Evolutionary conservation across 1,140 invertebrate species (phyloP).

Genomic region (fruit fly (Drosophila melanogaster)): Release_6_plus_ISO1_MT NT_033777.3:24274501-24275000

Average conservation of each 20-base stretch:
- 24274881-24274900: constrained; percentile 88
- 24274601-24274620: constrained; percentile 90
- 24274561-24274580: constrained; percentile 91
- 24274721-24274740: constrained; percentile 93
- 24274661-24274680: constrained; percentile 87
- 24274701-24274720: constrained; percentile 87
- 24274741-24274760: constrained; percentile 93
- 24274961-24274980: constrained; percentile 90
- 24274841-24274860: constrained; percentile 91
- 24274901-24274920: constrained; percentile 90
- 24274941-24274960: constrained; percentile 89
- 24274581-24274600: constrained; percentile 89
- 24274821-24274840: constrained; percentile 90
- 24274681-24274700: constrained; percentile 86
- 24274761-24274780: constrained; percentile 92
- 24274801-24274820: constrained; percentile 92
- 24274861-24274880: constrained; percentile 89
- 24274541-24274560: constrained; percentile 91
- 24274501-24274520: constrained; percentile 94
- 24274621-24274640: constrained; percentile 89
- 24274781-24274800: constrained; percentile 93
- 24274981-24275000: constrained; percentile 91
- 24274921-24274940: constrained; percentile 88
- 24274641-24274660: constrained; percentile 89
- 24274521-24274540: constrained; percentile 89